Base-by-base conservation (phyloP, 2,797 vertebrate genomes). In the Tokudaia muenninki region DNA sequence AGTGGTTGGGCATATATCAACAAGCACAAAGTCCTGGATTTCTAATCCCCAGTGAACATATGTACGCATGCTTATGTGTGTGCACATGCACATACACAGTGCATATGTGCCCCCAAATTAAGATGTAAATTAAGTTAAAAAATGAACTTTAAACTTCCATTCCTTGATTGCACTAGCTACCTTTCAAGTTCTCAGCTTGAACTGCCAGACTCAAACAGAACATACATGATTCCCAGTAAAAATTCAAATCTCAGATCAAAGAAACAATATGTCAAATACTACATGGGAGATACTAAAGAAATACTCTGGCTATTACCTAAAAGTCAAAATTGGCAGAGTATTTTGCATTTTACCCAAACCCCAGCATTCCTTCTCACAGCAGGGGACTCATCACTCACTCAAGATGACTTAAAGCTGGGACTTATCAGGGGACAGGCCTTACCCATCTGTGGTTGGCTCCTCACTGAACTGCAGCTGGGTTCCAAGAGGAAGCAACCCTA, bases 211-310 rank as follows among this genome's bases (percentile, higher is more conserved):
- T 67, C 65, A 86, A 55, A 92, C 41, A 67, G 52, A 91, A 67
- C 83, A 94, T 50, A 14, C 19, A 86, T 19, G 44, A 50, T 2
- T 29, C 31, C 50, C n/a, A 72, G 44, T 17, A 47, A 77, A 74
- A 75, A 91, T 52, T 5, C 88, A 84, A 90, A 91, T 93, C 63
- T 94, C 72, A 65, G 78, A 79, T 65, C 4, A 24, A 79, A 19
- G 37, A 57, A 31, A n/a, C 21, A 44, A 6, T 65, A 19, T 6
- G 26, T 16, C 83, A 50, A 50, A 70, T 52, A 70, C 65, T 72
- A 47, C 2, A 55, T 31, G 4, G 4, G 22, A 77, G 12, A 29
- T 63, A 72, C 55, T 84, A 59, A 59, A 29, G 34, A 37, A 67
- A 12, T 52, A 83, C 21, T 89, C 7, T 82, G 44, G 72, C n/a